These are phyloP conservation scores for Phortica okadai DNA, from an alignment of 2,888 invertebrate species.

Conservation along the genomic window DNA sequence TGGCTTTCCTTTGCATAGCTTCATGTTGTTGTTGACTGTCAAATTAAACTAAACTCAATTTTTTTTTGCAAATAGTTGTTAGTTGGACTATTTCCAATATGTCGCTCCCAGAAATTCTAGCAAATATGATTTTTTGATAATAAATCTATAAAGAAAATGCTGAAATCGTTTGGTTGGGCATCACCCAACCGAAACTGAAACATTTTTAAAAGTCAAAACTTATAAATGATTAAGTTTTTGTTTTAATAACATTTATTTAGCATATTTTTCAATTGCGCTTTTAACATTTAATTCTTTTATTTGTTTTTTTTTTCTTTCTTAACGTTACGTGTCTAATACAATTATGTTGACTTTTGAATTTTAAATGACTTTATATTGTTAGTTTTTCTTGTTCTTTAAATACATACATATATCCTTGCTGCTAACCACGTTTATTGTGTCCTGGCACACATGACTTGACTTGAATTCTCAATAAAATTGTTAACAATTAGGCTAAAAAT, in stretches of 20 bases:
- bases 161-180: not conserved
- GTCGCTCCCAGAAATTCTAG: too few relatives aligned
- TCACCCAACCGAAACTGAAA: not conserved
- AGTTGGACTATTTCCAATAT: too few relatives aligned
- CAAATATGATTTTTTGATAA: too few relatives aligned
- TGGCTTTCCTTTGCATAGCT: too few relatives aligned
- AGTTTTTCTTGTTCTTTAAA: conserved; percentile 40
- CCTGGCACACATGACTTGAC: conserved; percentile 47
- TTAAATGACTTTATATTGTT: conserved; percentile 41
- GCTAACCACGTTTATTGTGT: conserved; percentile 49
- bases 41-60: too few relatives aligned
- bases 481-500: conserved; percentile 60
- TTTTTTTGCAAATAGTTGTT: too few relatives aligned
- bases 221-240: not conserved
- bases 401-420: not conserved
- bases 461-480: conserved; percentile 12
- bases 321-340: conserved; percentile 17
- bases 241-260: conserved; percentile 28
- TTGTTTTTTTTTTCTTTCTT: not conserved
- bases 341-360: conserved; percentile 10
- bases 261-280: conserved; percentile 16
- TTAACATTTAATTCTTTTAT: conserved; percentile 30
- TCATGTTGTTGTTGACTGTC: too few relatives aligned
- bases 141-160: too few relatives aligned
- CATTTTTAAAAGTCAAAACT: not conserved